These are phyloP conservation scores for Cabera pusaria DNA, from an alignment of 2,888 invertebrate genomes.

Conservation along the genomic window DNA sequence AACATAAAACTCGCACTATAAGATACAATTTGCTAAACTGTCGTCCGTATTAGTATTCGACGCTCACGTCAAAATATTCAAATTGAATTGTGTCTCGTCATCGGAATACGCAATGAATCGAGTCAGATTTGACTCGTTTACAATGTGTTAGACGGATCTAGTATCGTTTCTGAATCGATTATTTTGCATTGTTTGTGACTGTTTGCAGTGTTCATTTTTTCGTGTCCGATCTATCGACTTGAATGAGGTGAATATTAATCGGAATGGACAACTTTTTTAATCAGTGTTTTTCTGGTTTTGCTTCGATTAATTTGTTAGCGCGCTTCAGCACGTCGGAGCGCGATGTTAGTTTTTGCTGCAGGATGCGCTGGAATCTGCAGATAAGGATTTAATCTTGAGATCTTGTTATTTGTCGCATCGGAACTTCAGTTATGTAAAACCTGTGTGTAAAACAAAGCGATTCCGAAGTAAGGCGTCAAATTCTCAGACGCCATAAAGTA, in stretches of 20 bases:
- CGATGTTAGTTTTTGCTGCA: conserved; percentile 21
- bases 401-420: conserved; percentile 6
- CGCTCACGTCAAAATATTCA: conserved; percentile 71
- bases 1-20: conserved; percentile 58
- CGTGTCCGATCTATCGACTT: conserved; percentile 36
- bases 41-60: conserved; percentile 64
- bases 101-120: conserved; percentile 65
- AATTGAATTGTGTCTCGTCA: conserved; percentile 68
- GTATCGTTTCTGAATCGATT: conserved; percentile 55
- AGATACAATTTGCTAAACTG: conserved; percentile 74
- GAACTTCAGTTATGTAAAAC: conserved; percentile 3
- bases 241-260: conserved; percentile 48
- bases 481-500: conserved; percentile 44
- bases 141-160: conserved; percentile 55
- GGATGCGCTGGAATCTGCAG: conserved; percentile 7
- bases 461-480: conserved; percentile 36
- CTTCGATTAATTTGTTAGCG: conserved; percentile 32
- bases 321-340: conserved; percentile 33
- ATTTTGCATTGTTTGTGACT: conserved; percentile 49
- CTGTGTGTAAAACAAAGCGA: conserved; percentile 19
- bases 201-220: conserved; percentile 40
- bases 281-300: conserved; percentile 32
- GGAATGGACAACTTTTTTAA: conserved; percentile 34
- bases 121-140: conserved; percentile 46
- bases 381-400: conserved; percentile 8